Evolutionary conservation across 2,888 invertebrate genomes (phyloP).

Genomic region (Periphyllus acericola): DNA sequence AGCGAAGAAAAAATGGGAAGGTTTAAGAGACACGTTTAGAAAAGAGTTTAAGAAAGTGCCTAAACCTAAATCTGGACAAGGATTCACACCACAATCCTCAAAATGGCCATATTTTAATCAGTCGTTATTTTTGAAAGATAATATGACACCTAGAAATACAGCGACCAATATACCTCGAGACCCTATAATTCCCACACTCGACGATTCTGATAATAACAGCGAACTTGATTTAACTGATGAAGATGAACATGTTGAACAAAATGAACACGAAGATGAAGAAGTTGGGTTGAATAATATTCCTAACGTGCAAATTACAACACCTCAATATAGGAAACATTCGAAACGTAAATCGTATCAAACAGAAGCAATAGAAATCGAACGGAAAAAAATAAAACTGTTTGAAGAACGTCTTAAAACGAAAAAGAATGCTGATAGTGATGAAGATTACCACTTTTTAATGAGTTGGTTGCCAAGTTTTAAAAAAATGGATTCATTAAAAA

Average conservation of each 20-base stretch:
- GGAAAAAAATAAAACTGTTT: neutral
- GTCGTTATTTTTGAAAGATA: conserved; percentile 13
- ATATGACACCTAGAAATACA: conserved; percentile 9
- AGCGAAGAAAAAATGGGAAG: neutral
- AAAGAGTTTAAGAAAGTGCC: no score
- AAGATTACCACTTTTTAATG: neutral
- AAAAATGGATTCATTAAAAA: conserved; percentile 20
- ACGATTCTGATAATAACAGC: no score
- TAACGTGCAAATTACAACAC: neutral
- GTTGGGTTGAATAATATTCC: neutral
- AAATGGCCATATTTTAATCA: conserved; percentile 25
- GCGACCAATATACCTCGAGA: no score
- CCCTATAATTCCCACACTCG: no score
- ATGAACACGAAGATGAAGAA: neutral
- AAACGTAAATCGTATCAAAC: conserved; percentile 6
- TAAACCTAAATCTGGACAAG: no score
- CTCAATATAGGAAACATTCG: conserved; percentile 10
- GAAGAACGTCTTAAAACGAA: neutral
- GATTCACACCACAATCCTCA: neutral
- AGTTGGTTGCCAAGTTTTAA: conserved; percentile 13
- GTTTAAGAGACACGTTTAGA: neutral
- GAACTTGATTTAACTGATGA: no score
- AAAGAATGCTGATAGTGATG: neutral
- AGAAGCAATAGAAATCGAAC: neutral
- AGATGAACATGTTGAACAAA: neutral